Base-by-base conservation (phyloP, 2,113 vertebrate species). In the Myocastor coypus region DNA sequence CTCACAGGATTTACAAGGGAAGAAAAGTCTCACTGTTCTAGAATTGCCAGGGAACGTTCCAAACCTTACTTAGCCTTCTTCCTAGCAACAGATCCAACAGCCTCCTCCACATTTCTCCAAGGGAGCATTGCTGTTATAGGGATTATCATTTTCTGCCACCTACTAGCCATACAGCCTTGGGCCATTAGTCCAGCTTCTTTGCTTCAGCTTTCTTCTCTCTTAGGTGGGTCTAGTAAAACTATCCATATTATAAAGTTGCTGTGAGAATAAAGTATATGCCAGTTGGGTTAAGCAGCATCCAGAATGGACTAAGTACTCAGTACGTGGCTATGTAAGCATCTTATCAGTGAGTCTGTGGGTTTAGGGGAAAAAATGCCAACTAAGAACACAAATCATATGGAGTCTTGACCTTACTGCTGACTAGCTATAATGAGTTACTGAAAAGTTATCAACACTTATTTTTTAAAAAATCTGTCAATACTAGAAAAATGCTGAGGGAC, bases 1-100 rank as follows among this genome's bases (percentile, higher is more conserved):
- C 96, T 96, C 84, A 73, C 92, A 90, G 90, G 95, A 96, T 97
- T 96, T 87, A 73, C 69, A 92, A 97, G 96, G 97, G 96, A 98
- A 97, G 96, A 98, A 98, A 97, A 96, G 97, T 97, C 92, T 95
- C 93, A 92, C 90, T 98, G 97, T 97, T 97, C 89, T 97, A 90
- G 92, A 95, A 94, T 95, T 73, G 90, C 89, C 94, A 94, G 84
- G 96, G 92, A 97, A 95, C 95, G 90, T 98, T 98, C 97, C 97
- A 95, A 63, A 96, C 89, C 92, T 82, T 71, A 73, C 94, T 96
- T 92, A 97, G 82, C 6, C 13, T 83, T 96, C 90, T 94, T 96
- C 97, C 97, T 98, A 97, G 97, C 97, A 98, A 97, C 96, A 82
- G 61, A 87, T 78, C 82, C 77, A 89, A 37, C 95, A 94, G 77